Evolutionary conservation across 2,888 invertebrate genomes (phyloP).

Genomic region (Thymelicus lineola): DNA sequence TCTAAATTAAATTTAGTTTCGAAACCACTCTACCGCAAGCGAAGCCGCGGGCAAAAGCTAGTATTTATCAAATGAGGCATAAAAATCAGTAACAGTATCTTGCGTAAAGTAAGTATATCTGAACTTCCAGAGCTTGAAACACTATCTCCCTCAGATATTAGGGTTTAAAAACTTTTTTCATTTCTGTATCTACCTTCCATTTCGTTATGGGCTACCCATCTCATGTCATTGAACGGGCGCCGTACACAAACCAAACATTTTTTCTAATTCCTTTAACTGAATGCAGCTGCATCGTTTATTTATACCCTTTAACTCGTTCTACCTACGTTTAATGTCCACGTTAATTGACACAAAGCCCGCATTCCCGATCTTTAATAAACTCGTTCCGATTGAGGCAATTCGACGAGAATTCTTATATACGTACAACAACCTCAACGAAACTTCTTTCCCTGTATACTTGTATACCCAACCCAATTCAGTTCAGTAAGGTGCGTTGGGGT

Average conservation of each 20-base stretch:
- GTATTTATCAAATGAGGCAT: no score
- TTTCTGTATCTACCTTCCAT: neutral
- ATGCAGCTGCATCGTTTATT: conserved; percentile 60
- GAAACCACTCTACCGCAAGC: no score
- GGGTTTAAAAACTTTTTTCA: no score
- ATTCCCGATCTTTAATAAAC: conserved; percentile 69
- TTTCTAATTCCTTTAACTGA: conserved; percentile 54
- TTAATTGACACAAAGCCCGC: conserved; percentile 77
- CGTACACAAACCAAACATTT: conserved; percentile 43
- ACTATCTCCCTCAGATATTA: no score
- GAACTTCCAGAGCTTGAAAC: no score
- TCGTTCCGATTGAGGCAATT: conserved; percentile 55
- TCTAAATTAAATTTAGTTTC: no score
- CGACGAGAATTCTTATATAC: conserved; percentile 60
- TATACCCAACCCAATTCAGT: neutral
- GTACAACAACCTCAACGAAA: conserved; percentile 4
- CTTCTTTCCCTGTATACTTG: neutral
- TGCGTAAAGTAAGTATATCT: no score
- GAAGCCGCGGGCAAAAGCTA: no score
- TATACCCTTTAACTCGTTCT: conserved; percentile 54
- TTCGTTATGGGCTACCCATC: neutral
- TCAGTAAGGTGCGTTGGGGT: no score
- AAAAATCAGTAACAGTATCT: no score
- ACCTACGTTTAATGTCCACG: conserved; percentile 67
- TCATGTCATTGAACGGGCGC: conserved; percentile 38